phyloP scores from a whole-genome alignment of 2,888 invertebrate species.

The Dryocosmus kuriphilus region DNA sequence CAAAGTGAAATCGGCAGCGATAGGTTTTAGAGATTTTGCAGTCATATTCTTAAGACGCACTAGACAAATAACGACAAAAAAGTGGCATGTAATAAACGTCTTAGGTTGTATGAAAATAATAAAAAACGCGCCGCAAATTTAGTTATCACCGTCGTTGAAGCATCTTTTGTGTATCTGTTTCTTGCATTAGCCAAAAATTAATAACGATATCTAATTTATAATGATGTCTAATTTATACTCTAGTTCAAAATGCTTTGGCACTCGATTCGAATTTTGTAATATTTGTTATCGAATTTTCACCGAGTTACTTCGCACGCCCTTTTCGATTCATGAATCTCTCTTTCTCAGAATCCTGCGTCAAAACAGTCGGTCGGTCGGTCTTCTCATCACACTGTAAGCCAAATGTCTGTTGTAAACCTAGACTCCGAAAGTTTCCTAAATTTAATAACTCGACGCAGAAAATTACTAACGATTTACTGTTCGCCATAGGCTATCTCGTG shows the following conservation, averaged over 20 bases:
- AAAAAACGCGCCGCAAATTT: conserved; percentile 12
- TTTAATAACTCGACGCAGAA: conserved; percentile 43
- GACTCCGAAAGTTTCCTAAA: conserved; percentile 26
- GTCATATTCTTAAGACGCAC: conserved; percentile 33
- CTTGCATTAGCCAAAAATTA: conserved; percentile 11
- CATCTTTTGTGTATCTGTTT: conserved; percentile 37
- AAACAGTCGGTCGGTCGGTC: conserved; percentile 40
- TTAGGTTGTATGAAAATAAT: conserved; percentile 26
- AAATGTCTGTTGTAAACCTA: conserved; percentile 38
- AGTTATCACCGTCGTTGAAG: conserved; percentile 28
- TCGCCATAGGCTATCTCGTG: conserved; percentile 67
- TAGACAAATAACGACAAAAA: conserved; percentile 33
- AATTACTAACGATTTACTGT: conserved; percentile 59
- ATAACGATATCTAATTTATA: conserved; percentile 24
- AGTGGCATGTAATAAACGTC: conserved; percentile 35
- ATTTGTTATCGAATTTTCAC: conserved; percentile 25
- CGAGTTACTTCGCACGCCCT: conserved; percentile 26
- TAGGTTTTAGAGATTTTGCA: conserved; percentile 35
- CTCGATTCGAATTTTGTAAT: conserved; percentile 32
- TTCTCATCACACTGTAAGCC: conserved; percentile 36
- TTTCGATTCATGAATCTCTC: conserved; percentile 23
- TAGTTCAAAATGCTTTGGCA: conserved; percentile 29
- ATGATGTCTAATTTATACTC: conserved; percentile 31
- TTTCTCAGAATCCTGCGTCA: conserved; percentile 29
- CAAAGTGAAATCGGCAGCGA: conserved; percentile 31